Percentiles rank a stretch among this genome's conserved stretches.
Conservation (phyloP, 2,113 vertebrate genomes). For the Enhydra lutris region DNA sequence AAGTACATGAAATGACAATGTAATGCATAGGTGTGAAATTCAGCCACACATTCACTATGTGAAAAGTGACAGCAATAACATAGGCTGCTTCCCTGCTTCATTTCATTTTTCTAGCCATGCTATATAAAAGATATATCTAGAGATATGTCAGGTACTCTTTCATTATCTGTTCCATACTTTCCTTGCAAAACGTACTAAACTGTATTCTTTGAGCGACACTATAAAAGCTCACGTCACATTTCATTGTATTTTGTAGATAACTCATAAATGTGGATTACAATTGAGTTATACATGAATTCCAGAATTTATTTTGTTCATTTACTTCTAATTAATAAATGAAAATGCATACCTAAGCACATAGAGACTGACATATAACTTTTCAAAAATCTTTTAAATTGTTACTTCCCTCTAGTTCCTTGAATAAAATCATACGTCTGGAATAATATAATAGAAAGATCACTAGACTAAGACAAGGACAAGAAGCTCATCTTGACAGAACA, state of each 20-base stretch:
- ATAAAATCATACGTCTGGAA: not conserved
- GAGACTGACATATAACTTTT: not conserved
- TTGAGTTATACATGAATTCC: not conserved
- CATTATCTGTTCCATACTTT: not conserved
- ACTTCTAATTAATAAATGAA: not conserved
- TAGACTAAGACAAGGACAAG: not conserved
- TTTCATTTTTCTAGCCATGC: not conserved
- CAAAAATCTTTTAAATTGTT: not conserved
- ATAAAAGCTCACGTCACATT: not conserved
- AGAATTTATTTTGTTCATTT: not conserved
- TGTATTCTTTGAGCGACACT: not conserved
- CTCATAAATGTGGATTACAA: not conserved
- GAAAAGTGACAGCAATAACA: not conserved
- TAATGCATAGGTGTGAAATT: constrained; percentile 28
- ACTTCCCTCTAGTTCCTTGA: not conserved
- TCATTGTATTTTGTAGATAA: not conserved
- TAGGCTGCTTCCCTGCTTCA: not conserved
- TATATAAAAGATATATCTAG: not conserved
- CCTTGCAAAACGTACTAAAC: not conserved
- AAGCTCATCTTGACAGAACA: not conserved
- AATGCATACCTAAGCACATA: not conserved
- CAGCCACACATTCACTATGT: not conserved
- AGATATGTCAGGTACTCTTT: not conserved
- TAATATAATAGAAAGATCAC: not conserved
- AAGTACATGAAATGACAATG: constrained; percentile 57